Base-by-base conservation (phyloP, 2,888 invertebrate species). In the Euspilapteryx auroguttella region DNA sequence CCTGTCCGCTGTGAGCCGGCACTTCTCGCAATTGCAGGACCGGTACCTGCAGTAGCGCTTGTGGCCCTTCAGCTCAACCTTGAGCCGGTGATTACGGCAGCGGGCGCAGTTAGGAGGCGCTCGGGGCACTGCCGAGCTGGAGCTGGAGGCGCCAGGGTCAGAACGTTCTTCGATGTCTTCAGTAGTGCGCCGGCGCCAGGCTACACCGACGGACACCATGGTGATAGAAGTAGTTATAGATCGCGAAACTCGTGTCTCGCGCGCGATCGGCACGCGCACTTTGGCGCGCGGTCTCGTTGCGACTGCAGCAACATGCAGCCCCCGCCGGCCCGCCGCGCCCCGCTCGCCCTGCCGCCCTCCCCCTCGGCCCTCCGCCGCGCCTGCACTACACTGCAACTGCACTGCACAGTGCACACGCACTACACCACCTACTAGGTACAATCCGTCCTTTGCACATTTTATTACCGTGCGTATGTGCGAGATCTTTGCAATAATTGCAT, bases 41-140 rank as follows among this genome's bases (percentile, higher is more conserved):
- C 90, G 85, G 66, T 80, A 94, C 48, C 84, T 83, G 79, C 95
- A 96, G 68, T 92, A 93, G 15, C 92, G 81, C 61, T 95, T 95
- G 77, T 95, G 95, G 10, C 92, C 94, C 64, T 92, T 93, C 37
- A 94, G 79, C 59, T 86, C 85, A 40, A 91, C 86, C 58, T 90
- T 90, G 49, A 90, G 79, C n/a, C 87, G 83, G 65, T 95, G 95
- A 76, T 94, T 94, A 34, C 92, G 81, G 63, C 95, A 95, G 14
- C 94, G 85, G 24, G 93, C 93, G 63, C 94, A 95, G 68, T 92
- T 94, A 11, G 94, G 94, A 5, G 91, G 90, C 36, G 90, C 89
- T 33, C 92, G 81, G 10, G 89, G 84, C 25, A 80, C 79, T 31
- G 75, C 63, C 30, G 83, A 79, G 56, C 82, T 64, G 39, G 77